phyloP scores from a whole-genome alignment of 2,113 vertebrate genomes.

The Leiothrix lutea region DNA sequence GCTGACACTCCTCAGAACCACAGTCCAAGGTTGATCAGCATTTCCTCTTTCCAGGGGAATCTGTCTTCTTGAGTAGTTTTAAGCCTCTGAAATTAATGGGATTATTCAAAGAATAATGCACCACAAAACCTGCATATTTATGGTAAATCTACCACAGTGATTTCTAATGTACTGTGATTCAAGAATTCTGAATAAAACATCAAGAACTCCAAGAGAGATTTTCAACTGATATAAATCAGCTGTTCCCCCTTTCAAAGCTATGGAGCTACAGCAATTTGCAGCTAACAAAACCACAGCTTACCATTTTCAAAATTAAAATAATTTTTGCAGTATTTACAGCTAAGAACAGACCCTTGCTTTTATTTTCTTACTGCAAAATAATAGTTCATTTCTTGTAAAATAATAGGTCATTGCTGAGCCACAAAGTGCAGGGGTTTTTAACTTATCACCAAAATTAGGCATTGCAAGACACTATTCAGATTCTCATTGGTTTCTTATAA shows the following conservation, averaged over 20 bases:
- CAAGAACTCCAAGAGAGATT: neutral
- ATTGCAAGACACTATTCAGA: neutral
- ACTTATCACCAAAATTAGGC: neutral
- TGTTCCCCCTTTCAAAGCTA: neutral
- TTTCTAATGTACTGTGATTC: neutral
- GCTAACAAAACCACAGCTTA: neutral
- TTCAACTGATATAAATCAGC: conserved; percentile 1
- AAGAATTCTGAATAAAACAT: conserved; percentile 21
- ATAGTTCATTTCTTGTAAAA: conserved; percentile 37
- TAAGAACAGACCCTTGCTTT: neutral
- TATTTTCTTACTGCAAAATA: conserved; percentile 37
- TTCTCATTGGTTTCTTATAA: conserved; percentile 12
- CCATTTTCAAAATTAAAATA: neutral
- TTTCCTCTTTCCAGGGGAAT: neutral
- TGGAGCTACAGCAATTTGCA: neutral
- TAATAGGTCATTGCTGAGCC: conserved; percentile 33
- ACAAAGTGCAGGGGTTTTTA: neutral
- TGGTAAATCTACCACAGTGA: neutral
- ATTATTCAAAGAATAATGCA: neutral
- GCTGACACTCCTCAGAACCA: neutral
- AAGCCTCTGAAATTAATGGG: neutral
- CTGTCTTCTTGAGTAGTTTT: neutral
- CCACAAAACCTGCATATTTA: conserved; percentile 4
- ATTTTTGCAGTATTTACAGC: neutral
- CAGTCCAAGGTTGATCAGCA: neutral